Conservation (phyloP, 1,140 invertebrate species). For the Sweltsa coloradensis region DNA sequence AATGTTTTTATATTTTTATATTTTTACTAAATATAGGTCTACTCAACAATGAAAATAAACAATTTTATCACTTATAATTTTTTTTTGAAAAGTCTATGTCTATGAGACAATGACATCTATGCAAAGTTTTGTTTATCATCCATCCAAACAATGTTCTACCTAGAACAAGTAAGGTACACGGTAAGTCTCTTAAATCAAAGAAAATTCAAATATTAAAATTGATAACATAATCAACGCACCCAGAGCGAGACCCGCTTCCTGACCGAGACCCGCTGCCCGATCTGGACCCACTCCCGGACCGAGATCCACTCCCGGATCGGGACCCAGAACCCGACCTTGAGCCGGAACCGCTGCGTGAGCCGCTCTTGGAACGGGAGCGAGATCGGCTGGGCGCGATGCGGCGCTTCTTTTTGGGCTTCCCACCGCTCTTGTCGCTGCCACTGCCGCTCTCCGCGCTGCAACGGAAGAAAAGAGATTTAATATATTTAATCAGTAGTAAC, state of each 20-base stretch:
- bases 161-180: not conserved
- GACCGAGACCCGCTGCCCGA: conserved; percentile 18
- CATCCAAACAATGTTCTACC: not conserved
- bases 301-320: conserved; percentile 24
- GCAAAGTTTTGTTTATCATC: not conserved
- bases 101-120: not conserved
- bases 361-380: conserved; percentile 21
- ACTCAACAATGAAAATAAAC: no score
- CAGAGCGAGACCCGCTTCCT: conserved; percentile 21
- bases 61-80: conserved; percentile 23
- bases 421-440: conserved; percentile 29
- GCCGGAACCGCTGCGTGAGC: conserved; percentile 22
- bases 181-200: not conserved
- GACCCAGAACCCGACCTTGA: conserved; percentile 21
- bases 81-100: conserved; percentile 1
- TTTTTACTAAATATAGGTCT: no score
- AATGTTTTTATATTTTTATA: no score
- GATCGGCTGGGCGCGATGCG: conserved; percentile 25
- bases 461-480: not conserved
- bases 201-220: not conserved
- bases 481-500: not conserved
- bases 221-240: conserved; percentile 4
- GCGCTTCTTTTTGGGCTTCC: conserved; percentile 29
- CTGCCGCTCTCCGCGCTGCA: conserved; percentile 39
- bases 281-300: conserved; percentile 28